These are phyloP conservation scores for Porites evermanni DNA, from an alignment of 92 coral and sea anemone species.

Conservation along the genomic window DNA sequence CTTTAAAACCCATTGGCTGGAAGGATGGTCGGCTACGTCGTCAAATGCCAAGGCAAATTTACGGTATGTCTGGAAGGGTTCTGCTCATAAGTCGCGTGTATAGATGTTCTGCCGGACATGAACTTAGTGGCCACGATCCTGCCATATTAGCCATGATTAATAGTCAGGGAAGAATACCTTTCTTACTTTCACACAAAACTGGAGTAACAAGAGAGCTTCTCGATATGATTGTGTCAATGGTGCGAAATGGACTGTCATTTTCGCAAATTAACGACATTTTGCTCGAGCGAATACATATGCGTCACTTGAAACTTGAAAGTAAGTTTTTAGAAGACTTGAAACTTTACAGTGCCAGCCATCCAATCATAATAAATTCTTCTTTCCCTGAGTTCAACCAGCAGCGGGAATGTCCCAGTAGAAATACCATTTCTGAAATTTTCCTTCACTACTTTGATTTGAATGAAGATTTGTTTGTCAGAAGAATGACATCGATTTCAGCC, in stretches of 20 bases:
- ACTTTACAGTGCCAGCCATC: slow-evolving; percentile 32
- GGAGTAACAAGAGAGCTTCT: slow-evolving; percentile 62
- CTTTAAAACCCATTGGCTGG: slow-evolving; percentile 32
- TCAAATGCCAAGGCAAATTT: slow-evolving; percentile 29
- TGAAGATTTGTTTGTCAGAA: slow-evolving; percentile 23
- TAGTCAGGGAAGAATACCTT: slow-evolving; percentile 32
- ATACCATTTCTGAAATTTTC: slow-evolving; percentile 49
- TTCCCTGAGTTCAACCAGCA: slow-evolving; percentile 30
- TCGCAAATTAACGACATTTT: slow-evolving; percentile 39
- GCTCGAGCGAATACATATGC: slow-evolving; percentile 26
- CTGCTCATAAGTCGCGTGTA: slow-evolving; percentile 49
- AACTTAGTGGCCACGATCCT: slow-evolving; percentile 40
- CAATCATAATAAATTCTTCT: slow-evolving; percentile 1
- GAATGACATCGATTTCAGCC: slow-evolving; percentile 51
- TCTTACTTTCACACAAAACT: slow-evolving; percentile 41
- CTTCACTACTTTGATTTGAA: slow-evolving; percentile 55
- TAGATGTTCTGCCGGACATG: slow-evolving; percentile 50
- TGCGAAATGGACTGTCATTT: slow-evolving; percentile 56
- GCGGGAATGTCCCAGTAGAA: slow-evolving; percentile 48
- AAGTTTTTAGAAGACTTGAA: slow-evolving; percentile 37
- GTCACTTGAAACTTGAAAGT: slow-evolving; percentile 41
- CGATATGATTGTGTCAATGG: slow-evolving; percentile 33
- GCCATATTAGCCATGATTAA: slow-evolving; percentile 14
- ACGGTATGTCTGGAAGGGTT: slow-evolving; percentile 35
- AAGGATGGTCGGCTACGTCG: slow-evolving; percentile 27